Evolutionary conservation across 1,140 invertebrate species (phyloP).

Genomic region (Acromyrmex echinatior): DNA sequence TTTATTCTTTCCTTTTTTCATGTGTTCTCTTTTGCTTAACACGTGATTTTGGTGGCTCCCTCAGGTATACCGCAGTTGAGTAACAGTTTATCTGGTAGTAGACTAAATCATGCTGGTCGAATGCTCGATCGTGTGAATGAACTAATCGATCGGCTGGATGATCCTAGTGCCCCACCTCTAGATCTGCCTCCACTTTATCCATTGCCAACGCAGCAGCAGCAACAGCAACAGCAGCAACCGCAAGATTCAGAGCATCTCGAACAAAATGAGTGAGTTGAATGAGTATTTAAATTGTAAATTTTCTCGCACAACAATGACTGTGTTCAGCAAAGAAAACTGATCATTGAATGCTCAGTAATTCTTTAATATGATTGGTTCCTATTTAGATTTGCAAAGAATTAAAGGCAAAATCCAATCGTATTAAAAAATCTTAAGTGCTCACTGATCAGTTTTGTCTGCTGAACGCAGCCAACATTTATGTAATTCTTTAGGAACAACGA

Average conservation of each 20-base stretch:
- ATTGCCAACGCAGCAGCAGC: conserved; percentile 40
- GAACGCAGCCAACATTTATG: background rate
- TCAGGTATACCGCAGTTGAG: conserved; percentile 82
- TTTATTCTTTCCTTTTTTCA: background rate
- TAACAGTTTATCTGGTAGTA: conserved; percentile 83
- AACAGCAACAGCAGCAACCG: conserved; percentile 66
- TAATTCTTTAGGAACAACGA: conserved; percentile 53
- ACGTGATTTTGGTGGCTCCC: conserved; percentile 19
- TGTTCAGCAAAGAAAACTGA: too few species aligned
- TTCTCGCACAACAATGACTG: background rate
- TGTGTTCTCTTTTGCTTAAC: background rate
- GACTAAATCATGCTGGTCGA: conserved; percentile 82
- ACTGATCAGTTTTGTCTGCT: too few species aligned
- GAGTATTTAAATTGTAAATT: background rate
- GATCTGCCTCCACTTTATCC: conserved; percentile 68
- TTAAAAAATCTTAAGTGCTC: too few species aligned
- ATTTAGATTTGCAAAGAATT: too few species aligned
- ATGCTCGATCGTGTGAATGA: conserved; percentile 85
- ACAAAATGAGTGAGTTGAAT: conserved; percentile 70
- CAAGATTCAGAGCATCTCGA: conserved; percentile 73
- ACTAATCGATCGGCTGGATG: conserved; percentile 84
- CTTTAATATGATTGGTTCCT: too few species aligned
- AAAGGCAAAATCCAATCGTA: too few species aligned
- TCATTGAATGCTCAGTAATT: too few species aligned
- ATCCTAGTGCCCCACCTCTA: conserved; percentile 75